Evolutionary conservation across 2,888 invertebrate species (phyloP).

Genomic region (Pandemis heparana): DNA sequence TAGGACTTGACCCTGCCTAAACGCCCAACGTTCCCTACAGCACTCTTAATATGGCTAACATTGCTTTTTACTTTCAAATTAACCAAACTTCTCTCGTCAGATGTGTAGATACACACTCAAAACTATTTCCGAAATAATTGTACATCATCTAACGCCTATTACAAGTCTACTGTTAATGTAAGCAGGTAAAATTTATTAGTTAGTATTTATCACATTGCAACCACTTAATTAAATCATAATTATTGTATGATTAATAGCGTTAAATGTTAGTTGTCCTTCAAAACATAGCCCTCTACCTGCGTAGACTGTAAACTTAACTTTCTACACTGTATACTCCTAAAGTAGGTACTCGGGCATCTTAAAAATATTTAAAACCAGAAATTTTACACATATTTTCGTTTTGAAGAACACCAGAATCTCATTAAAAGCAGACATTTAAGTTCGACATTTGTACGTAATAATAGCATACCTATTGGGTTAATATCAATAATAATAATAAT

Average conservation of each 20-base stretch:
- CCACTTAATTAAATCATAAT: slow-evolving; percentile 42
- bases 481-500: slow-evolving; percentile 26
- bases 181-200: slow-evolving; percentile 46
- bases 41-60: slow-evolving; percentile 25
- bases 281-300: slow-evolving; percentile 43
- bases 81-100: slow-evolving; percentile 13
- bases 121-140: slow-evolving; percentile 48
- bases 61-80: slow-evolving; percentile 10
- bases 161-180: slow-evolving; percentile 50
- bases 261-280: slow-evolving; percentile 41
- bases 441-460: slow-evolving; percentile 44
- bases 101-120: slow-evolving; percentile 5
- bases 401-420: slow-evolving; percentile 25
- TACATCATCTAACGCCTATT: slow-evolving; percentile 48
- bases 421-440: slow-evolving; percentile 38
- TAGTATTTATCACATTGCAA: slow-evolving; percentile 61
- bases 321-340: no score
- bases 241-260: not conserved
- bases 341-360: slow-evolving; percentile 13
- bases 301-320: slow-evolving; percentile 12
- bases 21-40: not conserved
- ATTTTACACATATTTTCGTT: slow-evolving; percentile 19
- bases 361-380: slow-evolving; percentile 24
- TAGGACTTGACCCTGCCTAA: not conserved
- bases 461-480: slow-evolving; percentile 34